Conservation (phyloP, 2,113 vertebrate species). For the Pseudorhombus dupliciocellatus region DNA sequence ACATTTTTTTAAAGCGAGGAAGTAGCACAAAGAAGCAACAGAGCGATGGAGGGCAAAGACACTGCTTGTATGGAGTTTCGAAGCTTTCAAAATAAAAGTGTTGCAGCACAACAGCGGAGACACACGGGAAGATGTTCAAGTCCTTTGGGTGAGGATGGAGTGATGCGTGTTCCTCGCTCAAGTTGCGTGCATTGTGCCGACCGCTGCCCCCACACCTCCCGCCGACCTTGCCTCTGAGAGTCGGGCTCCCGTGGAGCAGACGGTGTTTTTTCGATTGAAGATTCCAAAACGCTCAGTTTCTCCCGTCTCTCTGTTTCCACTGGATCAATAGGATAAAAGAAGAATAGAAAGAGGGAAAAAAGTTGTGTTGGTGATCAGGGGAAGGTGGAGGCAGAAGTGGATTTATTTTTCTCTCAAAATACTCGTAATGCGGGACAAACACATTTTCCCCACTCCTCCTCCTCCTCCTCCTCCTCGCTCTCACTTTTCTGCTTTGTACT, state of each 20-base stretch:
- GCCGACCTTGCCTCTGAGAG: constrained; percentile 17
- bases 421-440: constrained; percentile 36
- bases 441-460: constrained; percentile 44
- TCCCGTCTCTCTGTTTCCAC: constrained; percentile 1
- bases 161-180: background rate
- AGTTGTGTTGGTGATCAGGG: background rate
- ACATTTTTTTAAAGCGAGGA: background rate
- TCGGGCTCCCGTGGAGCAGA: constrained; percentile 10
- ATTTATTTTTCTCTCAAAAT: constrained; percentile 44
- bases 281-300: constrained; percentile 21
- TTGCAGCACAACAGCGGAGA: constrained; percentile 7
- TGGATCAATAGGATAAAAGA: constrained; percentile 27
- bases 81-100: constrained; percentile 11
- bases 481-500: constrained; percentile 42
- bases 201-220: constrained; percentile 31
- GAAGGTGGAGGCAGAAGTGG: constrained; percentile 27
- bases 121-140: constrained; percentile 1
- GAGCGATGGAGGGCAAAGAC: constrained; percentile 1
- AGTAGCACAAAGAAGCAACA: constrained; percentile 10
- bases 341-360: constrained; percentile 31
- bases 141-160: constrained; percentile 25
- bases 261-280: constrained; percentile 16
- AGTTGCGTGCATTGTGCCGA: constrained; percentile 9
- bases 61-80: background rate
- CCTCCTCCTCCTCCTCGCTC: background rate